phyloP scores from a whole-genome alignment of 2,113 vertebrate species.

The Etia nguti region DNA sequence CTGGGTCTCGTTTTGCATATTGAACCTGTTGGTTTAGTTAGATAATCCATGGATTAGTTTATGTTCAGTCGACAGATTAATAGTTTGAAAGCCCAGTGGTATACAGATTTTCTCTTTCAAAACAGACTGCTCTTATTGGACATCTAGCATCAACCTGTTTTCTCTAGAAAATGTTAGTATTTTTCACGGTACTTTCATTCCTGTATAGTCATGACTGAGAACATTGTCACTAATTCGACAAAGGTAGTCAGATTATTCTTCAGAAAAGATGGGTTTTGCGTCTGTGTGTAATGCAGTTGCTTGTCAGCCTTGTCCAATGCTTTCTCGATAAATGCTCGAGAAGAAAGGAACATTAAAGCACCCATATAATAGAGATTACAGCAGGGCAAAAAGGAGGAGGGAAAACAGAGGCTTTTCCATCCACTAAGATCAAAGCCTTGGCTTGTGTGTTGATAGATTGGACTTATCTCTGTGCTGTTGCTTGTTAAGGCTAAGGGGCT shows the following conservation, averaged over 20 bases:
- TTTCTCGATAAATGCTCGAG: background rate
- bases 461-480: slow-evolving; percentile 1
- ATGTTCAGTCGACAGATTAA: background rate
- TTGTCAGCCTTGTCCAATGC: background rate
- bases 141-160: background rate
- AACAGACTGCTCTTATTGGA: background rate
- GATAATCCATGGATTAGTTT: background rate
- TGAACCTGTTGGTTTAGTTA: background rate
- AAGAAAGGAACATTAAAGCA: background rate
- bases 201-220: background rate
- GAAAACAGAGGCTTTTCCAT: slow-evolving; percentile 12
- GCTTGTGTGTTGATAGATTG: slow-evolving; percentile 15
- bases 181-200: background rate
- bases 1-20: background rate
- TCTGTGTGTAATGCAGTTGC: background rate
- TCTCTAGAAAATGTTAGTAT: background rate
- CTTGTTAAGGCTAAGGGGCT: slow-evolving; percentile 10
- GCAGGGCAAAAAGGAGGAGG: slow-evolving; percentile 2
- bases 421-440: slow-evolving; percentile 14
- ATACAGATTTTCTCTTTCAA: background rate
- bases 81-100: background rate
- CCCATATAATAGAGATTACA: slow-evolving; percentile 16
- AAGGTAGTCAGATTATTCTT: slow-evolving; percentile 2
- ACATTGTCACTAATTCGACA: background rate
- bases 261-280: background rate